Evolutionary conservation across 1,140 invertebrate genomes (phyloP).

Genomic region (Lordiphosa mommai): DNA sequence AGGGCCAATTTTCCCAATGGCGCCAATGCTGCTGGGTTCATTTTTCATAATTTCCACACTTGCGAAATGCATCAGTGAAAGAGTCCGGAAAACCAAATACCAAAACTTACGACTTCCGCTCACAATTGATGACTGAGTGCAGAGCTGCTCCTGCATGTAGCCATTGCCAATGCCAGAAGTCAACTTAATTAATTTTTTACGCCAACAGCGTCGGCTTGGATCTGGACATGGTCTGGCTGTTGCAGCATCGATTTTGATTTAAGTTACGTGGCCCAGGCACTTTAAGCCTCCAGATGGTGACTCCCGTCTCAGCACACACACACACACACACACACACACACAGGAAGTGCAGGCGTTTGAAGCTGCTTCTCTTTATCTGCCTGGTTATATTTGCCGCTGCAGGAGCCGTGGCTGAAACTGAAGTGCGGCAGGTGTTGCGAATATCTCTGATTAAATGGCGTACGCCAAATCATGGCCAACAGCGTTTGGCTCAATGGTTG

Average conservation of each 20-base stretch:
- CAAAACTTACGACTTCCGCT: slow-evolving; percentile 73
- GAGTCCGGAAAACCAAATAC: slow-evolving; percentile 55
- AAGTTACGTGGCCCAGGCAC: slow-evolving; percentile 41
- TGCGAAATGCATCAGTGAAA: slow-evolving; percentile 5
- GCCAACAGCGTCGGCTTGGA: slow-evolving; percentile 36
- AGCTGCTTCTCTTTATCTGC: slow-evolving; percentile 47
- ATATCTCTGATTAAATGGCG: slow-evolving; percentile 75
- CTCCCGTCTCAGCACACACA: background rate
- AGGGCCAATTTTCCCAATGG: slow-evolving; percentile 12
- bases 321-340: too few species aligned
- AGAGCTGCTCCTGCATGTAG: background rate
- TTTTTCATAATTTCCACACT: slow-evolving; percentile 73
- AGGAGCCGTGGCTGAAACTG: slow-evolving; percentile 35
- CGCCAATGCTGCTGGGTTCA: slow-evolving; percentile 37
- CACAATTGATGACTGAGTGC: slow-evolving; percentile 35
- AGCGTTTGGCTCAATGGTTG: slow-evolving; percentile 46
- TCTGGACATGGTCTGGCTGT: background rate
- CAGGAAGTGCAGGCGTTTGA: slow-evolving; percentile 65
- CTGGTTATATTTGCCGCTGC: slow-evolving; percentile 63
- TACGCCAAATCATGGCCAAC: slow-evolving; percentile 72
- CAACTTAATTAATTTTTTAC: slow-evolving; percentile 76
- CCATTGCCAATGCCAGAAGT: slow-evolving; percentile 71
- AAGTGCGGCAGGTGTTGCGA: slow-evolving; percentile 63
- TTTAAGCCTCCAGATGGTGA: slow-evolving; percentile 14
- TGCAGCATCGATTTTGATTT: slow-evolving; percentile 41